Conservation (phyloP, 1,140 invertebrate genomes). For the Aphis gossypii region DNA sequence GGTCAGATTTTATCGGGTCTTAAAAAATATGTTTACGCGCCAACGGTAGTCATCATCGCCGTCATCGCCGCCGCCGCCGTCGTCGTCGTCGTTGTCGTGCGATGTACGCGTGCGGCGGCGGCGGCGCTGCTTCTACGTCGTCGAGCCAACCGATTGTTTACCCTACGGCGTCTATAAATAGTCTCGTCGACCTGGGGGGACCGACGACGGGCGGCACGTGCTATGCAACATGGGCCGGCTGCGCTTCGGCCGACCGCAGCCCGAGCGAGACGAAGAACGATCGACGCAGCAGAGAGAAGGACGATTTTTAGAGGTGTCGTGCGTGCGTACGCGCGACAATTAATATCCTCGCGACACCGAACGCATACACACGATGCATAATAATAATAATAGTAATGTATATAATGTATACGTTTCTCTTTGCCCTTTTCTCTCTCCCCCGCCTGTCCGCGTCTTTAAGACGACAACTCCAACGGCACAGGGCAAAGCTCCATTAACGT, state of each 20-base stretch:
- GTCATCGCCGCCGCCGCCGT: background rate
- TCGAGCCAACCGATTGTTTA: constrained; percentile 40
- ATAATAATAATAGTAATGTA: background rate
- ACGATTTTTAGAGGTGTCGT: constrained; percentile 30
- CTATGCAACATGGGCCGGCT: constrained; percentile 43
- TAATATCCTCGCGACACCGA: background rate
- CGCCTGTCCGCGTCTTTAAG: background rate
- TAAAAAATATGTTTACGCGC: background rate
- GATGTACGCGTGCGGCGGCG: background rate
- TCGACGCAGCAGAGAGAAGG: background rate
- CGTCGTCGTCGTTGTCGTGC: background rate
- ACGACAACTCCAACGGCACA: background rate
- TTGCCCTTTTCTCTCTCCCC: too few species aligned
- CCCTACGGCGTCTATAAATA: constrained; percentile 53
- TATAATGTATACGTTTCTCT: background rate
- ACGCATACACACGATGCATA: background rate
- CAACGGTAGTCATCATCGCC: background rate
- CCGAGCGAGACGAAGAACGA: background rate
- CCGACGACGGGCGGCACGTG: constrained; percentile 15
- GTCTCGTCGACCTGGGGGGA: constrained; percentile 5
- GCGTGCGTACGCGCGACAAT: constrained; percentile 34
- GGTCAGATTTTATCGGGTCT: background rate
- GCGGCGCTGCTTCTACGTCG: background rate
- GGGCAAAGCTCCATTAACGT: constrained; percentile 54
- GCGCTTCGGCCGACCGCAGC: background rate